phyloP scores from a whole-genome alignment of 2,888 invertebrate species.

The Phortica okadai region DNA sequence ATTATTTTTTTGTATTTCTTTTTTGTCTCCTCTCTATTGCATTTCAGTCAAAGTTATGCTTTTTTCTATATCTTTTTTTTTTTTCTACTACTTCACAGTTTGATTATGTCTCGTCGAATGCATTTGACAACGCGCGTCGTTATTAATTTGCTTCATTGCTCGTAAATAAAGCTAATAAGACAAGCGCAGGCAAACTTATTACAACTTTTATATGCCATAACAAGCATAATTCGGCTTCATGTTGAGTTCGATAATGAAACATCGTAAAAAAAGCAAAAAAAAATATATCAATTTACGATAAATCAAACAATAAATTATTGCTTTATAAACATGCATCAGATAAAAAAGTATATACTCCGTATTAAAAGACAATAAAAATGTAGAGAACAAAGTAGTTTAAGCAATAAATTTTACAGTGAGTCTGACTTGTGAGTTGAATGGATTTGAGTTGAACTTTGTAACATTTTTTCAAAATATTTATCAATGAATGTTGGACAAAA shows the following conservation, averaged over 20 bases:
- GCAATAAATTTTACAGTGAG: no score
- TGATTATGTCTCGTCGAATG: neutral
- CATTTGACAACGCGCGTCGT: neutral
- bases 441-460: neutral
- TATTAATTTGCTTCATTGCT: constrained; percentile 11
- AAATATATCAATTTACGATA: constrained; percentile 2
- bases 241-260: neutral
- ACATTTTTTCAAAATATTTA: neutral
- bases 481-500: neutral
- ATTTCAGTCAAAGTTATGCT: constrained; percentile 62
- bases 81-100: neutral
- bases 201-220: neutral
- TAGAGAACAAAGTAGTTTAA: neutral
- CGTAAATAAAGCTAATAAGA: constrained; percentile 15
- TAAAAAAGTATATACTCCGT: neutral
- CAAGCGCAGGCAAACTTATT: neutral
- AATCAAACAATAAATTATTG: constrained; percentile 7
- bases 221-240: neutral
- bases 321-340: no score
- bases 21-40: constrained; percentile 46
- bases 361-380: neutral
- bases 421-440: neutral
- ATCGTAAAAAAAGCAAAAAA: neutral
- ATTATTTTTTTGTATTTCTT: constrained; percentile 49
- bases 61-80: constrained; percentile 35